These are phyloP conservation scores for Amniataba percoides DNA, from an alignment of 2,797 vertebrate species.

Conservation along the genomic window DNA sequence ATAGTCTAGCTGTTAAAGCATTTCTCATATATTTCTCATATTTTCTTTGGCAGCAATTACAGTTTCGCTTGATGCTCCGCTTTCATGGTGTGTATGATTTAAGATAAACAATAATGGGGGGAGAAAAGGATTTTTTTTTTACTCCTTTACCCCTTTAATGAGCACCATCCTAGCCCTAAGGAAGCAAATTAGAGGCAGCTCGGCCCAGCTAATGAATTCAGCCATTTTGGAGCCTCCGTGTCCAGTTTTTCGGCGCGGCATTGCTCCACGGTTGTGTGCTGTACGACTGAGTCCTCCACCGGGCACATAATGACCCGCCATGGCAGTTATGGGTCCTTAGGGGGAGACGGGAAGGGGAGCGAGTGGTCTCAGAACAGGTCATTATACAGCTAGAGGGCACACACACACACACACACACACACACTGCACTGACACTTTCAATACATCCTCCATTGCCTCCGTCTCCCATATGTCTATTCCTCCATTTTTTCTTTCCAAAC, in stretches of 20 bases:
- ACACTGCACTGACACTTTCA: conserved; percentile 67
- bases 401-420: conserved; percentile 62
- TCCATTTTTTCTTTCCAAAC: conserved; percentile 64
- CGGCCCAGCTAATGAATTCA: conserved; percentile 79
- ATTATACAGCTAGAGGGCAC: conserved; percentile 83
- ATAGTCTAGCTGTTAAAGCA: conserved; percentile 31
- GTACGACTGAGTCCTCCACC: conserved; percentile 82
- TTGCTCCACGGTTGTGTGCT: conserved; percentile 68
- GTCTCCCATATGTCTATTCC: conserved; percentile 78
- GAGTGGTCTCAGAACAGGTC: conserved; percentile 83
- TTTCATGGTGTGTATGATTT: conserved; percentile 68
- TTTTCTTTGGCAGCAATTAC: conserved; percentile 76
- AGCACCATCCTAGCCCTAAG: conserved; percentile 77
- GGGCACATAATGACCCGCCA: conserved; percentile 86
- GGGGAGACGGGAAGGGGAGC: conserved; percentile 78
- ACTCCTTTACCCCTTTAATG: conserved; percentile 74
- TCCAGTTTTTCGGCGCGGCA: conserved; percentile 70
- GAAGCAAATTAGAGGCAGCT: conserved; percentile 81
- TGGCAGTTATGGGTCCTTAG: conserved; percentile 85
- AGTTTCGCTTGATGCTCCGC: conserved; percentile 58
- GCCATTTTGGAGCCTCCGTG: conserved; percentile 79
- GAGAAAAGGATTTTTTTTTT: background rate
- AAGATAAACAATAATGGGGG: conserved; percentile 77
- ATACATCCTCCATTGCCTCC: conserved; percentile 78
- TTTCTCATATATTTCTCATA: conserved; percentile 53